Evolutionary conservation across 2,888 invertebrate genomes (phyloP).

Genomic region (Toxonevra muliebris): DNA sequence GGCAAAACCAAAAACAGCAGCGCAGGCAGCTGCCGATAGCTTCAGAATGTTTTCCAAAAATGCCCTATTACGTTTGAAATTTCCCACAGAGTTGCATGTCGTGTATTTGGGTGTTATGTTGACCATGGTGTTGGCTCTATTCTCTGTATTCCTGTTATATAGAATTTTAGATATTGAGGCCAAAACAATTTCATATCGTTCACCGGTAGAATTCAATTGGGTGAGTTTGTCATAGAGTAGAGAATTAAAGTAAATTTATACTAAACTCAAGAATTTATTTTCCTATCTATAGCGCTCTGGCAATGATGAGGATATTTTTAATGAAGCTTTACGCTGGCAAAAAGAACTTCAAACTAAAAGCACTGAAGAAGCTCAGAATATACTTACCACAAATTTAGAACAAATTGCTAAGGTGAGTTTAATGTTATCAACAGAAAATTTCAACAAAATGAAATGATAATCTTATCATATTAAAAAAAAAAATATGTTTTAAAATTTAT

Average conservation of each 20-base stretch:
- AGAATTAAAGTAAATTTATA: neutral
- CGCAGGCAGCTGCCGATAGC: slow-evolving; percentile 42
- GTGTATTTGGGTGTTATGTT: slow-evolving; percentile 61
- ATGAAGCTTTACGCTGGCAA: slow-evolving; percentile 76
- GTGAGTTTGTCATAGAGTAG: slow-evolving; percentile 42
- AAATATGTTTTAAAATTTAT: too few species aligned
- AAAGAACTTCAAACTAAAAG: slow-evolving; percentile 76
- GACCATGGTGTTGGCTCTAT: slow-evolving; percentile 58
- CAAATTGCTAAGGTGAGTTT: slow-evolving; percentile 79
- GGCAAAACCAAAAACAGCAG: slow-evolving; percentile 35
- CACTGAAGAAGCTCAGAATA: slow-evolving; percentile 76
- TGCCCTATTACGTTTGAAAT: slow-evolving; percentile 49
- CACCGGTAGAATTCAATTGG: slow-evolving; percentile 62
- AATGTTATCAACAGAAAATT: too few species aligned
- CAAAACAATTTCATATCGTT: slow-evolving; percentile 59
- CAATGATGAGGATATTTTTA: slow-evolving; percentile 71
- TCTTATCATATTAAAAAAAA: too few species aligned
- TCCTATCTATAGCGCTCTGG: slow-evolving; percentile 57
- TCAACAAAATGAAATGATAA: too few species aligned
- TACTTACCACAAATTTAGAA: slow-evolving; percentile 80
- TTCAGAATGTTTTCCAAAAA: slow-evolving; percentile 45
- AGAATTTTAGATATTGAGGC: slow-evolving; percentile 64
- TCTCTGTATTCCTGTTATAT: slow-evolving; percentile 62
- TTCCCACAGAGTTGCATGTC: slow-evolving; percentile 60
- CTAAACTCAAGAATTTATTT: neutral